phyloP scores from a whole-genome alignment of 2,113 vertebrate species.

The Aspidoscelis tigris region DNA sequence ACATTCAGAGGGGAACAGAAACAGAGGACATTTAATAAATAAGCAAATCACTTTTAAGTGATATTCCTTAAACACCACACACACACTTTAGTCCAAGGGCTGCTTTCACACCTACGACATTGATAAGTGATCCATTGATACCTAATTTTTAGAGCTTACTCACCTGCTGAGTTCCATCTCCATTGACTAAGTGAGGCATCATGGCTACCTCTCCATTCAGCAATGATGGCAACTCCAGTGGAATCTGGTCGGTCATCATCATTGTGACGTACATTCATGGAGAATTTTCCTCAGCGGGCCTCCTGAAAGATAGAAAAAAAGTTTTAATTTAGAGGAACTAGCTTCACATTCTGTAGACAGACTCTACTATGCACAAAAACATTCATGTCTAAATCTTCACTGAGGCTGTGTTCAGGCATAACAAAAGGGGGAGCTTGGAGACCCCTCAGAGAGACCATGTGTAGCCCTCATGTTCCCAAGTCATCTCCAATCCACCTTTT shows the following conservation, averaged over 20 bases:
- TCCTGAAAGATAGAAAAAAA: constrained; percentile 77
- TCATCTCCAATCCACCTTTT: no score
- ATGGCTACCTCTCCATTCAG: constrained; percentile 95
- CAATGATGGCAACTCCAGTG: constrained; percentile 95
- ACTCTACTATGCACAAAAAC: not conserved
- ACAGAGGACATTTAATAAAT: no score
- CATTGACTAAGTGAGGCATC: constrained; percentile 95
- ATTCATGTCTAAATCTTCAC: not conserved
- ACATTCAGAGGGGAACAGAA: no score
- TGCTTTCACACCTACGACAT: no score
- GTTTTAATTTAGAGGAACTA: not conserved
- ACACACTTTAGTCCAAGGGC: no score
- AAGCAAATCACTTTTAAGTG: no score
- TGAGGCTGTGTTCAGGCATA: no score
- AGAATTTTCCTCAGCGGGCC: constrained; percentile 89
- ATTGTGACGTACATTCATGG: constrained; percentile 99
- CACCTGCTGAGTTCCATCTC: constrained; percentile 96
- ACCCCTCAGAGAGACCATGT: no score
- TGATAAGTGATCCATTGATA: not conserved
- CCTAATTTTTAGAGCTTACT: constrained; percentile 44
- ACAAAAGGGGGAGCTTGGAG: no score
- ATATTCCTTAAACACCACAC: no score
- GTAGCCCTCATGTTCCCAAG: no score
- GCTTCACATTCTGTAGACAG: not conserved
- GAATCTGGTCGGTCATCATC: constrained; percentile 99